Percentiles rank a stretch among this genome's conserved stretches.
These are phyloP conservation scores for Panagrolaimus sp. DNA, from an alignment of 1,140 invertebrate genomes.

Conservation along the genomic window DNA sequence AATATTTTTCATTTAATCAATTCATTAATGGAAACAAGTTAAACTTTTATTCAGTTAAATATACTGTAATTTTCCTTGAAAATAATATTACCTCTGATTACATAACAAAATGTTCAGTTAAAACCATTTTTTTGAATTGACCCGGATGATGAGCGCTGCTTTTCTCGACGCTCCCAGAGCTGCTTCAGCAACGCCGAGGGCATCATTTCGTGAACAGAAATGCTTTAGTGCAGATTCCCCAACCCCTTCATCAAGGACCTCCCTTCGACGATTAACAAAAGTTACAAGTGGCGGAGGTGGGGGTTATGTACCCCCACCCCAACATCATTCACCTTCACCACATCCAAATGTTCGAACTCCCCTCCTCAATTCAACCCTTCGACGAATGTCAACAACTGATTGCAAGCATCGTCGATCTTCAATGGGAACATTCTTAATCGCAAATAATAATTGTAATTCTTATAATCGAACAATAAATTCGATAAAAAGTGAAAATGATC, in stretches of 20 bases:
- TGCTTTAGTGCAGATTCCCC: background rate
- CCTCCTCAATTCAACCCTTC: background rate
- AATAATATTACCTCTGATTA: too few relatives aligned
- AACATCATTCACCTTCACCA: background rate
- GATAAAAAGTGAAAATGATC: background rate
- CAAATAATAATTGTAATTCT: background rate
- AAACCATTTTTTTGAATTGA: background rate
- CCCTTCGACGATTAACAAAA: too few relatives aligned
- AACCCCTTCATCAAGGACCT: background rate
- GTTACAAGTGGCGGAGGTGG: too few relatives aligned
- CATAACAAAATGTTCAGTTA: too few relatives aligned
- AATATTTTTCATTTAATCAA: too few relatives aligned
- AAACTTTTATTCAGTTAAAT: too few relatives aligned
- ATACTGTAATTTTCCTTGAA: too few relatives aligned
- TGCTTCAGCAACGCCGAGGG: background rate
- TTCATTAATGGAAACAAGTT: too few relatives aligned
- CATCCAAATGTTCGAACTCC: background rate
- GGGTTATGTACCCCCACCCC: background rate
- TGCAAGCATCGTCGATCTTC: background rate
- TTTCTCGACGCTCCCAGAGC: conserved; percentile 2
- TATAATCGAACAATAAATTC: background rate
- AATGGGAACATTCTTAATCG: background rate
- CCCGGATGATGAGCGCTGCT: conserved; percentile 14
- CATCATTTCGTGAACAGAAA: background rate
- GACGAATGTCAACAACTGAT: conserved; percentile 4